A percentile compares a stretch with the other conserved stretches of the same genome.
Evolutionary conservation across 1,140 invertebrate species (phyloP).

Genomic region (Brachionus rubens): DNA sequence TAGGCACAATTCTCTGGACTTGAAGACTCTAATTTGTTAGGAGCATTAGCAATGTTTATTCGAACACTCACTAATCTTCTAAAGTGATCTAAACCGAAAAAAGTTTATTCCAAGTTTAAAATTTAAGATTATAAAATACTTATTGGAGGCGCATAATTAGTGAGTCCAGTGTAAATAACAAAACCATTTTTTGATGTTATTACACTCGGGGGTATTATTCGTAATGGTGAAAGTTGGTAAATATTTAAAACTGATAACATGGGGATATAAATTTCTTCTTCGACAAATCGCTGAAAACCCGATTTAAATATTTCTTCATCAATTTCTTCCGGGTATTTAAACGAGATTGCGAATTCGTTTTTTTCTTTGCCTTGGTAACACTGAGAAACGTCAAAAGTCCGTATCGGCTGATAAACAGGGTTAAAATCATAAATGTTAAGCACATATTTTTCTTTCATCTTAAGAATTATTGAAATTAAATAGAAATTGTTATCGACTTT

Average conservation of each 20-base stretch:
- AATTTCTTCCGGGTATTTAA: conserved; percentile 13
- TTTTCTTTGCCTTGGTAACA: conserved; percentile 25
- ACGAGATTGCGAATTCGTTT: conserved; percentile 28
- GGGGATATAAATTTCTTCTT: conserved; percentile 10
- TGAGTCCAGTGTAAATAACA: conserved; percentile 31
- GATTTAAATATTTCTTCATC: background rate
- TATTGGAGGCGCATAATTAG: background rate
- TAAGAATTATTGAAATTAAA: background rate
- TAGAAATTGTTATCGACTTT: background rate
- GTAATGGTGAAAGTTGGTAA: conserved; percentile 22
- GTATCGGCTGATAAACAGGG: background rate
- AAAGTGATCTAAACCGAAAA: conserved; percentile 10
- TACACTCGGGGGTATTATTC: conserved; percentile 27
- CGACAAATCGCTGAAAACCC: background rate
- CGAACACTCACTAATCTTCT: background rate
- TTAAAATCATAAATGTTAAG: conserved; percentile 38
- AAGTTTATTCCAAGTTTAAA: background rate
- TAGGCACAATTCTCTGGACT: conserved; percentile 33
- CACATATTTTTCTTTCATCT: background rate
- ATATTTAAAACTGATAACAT: background rate
- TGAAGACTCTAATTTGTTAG: background rate
- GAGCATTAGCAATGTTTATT: background rate
- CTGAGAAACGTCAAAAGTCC: conserved; percentile 10
- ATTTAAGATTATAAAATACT: background rate
- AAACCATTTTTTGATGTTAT: background rate